These are phyloP conservation scores for Luperina testacea DNA, from an alignment of 2,888 invertebrate genomes.

Conservation along the genomic window DNA sequence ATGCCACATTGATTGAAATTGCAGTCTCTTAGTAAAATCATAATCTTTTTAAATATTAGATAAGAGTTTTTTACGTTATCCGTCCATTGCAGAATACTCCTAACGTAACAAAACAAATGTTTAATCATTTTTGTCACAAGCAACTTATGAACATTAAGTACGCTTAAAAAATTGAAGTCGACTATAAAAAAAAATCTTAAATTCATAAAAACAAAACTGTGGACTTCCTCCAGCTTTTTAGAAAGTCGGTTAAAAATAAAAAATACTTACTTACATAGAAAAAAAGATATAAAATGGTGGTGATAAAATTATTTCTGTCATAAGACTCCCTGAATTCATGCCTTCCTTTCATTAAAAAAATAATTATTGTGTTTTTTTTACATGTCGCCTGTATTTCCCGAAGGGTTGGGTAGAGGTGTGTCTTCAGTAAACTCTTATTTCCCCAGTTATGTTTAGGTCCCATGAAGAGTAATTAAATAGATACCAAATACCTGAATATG, in stretches of 20 bases:
- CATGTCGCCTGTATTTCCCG: too few relatives aligned
- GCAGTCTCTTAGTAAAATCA: neutral
- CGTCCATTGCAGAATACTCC: neutral
- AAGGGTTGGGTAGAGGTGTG: too few relatives aligned
- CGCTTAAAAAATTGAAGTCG: too few relatives aligned
- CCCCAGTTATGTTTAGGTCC: too few relatives aligned
- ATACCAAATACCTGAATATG: constrained; percentile 16
- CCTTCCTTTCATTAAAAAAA: neutral
- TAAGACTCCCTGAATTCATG: neutral
- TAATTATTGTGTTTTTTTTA: neutral
- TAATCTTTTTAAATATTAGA: neutral
- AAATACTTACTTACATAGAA: neutral
- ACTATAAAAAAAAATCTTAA: neutral
- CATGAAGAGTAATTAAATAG: neutral
- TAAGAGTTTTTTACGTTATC: neutral
- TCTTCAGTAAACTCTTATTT: too few relatives aligned
- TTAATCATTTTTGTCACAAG: neutral
- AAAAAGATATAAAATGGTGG: neutral
- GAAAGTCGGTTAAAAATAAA: neutral
- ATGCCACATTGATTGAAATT: neutral
- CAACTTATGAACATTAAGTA: neutral
- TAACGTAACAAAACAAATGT: neutral
- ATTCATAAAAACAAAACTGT: too few relatives aligned
- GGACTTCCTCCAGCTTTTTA: too few relatives aligned
- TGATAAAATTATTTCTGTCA: neutral